Conservation (phyloP, 2,888 invertebrate species). For the Epiblema foenella region DNA sequence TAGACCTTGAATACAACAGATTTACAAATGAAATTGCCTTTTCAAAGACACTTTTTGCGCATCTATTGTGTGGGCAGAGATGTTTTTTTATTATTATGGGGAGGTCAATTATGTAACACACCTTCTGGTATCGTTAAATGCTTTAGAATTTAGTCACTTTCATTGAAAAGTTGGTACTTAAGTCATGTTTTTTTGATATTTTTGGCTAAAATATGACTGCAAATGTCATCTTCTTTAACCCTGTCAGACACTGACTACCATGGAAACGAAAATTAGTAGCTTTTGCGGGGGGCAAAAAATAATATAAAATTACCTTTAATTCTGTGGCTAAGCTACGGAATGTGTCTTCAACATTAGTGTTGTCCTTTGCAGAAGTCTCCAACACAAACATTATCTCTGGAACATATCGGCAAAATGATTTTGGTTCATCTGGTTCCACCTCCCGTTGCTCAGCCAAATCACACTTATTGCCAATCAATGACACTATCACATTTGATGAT, state of each 20-base stretch:
- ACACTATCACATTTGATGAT: slow-evolving; percentile 94
- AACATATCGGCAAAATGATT: slow-evolving; percentile 93
- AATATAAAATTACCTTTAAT: slow-evolving; percentile 86
- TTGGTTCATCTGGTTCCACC: slow-evolving; percentile 94
- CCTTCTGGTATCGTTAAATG: background rate
- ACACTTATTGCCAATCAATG: slow-evolving; percentile 97
- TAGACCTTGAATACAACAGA: background rate
- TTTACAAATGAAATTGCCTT: background rate
- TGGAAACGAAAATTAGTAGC: too few relatives aligned
- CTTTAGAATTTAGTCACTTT: too few relatives aligned
- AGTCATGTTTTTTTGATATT: too few relatives aligned
- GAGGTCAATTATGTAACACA: slow-evolving; percentile 17
- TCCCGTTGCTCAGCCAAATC: slow-evolving; percentile 92
- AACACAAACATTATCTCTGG: slow-evolving; percentile 94
- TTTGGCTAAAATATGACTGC: too few relatives aligned
- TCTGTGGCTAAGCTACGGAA: slow-evolving; percentile 94
- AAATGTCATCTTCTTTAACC: too few relatives aligned
- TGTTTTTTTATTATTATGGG: slow-evolving; percentile 4
- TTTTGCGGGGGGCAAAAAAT: background rate
- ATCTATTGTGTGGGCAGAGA: slow-evolving; percentile 12
- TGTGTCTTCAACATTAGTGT: slow-evolving; percentile 95
- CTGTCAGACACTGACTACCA: too few relatives aligned
- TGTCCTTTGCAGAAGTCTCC: slow-evolving; percentile 96
- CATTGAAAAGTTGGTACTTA: too few relatives aligned
- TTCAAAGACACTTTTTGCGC: background rate